Evolutionary conservation across 1,140 invertebrate species (phyloP).

Genomic region (Drosophila bocki): DNA sequence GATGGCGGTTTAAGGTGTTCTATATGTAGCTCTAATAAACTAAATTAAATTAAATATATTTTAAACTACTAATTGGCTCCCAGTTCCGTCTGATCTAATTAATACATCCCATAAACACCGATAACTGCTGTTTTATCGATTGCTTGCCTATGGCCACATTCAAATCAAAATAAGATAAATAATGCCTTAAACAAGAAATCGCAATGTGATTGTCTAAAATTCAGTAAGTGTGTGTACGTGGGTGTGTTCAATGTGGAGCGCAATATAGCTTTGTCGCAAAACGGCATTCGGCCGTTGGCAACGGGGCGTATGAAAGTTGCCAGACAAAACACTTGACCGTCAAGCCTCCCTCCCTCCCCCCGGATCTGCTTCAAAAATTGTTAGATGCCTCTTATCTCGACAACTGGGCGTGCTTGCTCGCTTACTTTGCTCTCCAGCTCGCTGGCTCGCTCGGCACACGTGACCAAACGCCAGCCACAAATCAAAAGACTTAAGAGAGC

Average conservation of each 20-base stretch:
- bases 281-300: constrained; percentile 43
- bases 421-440: constrained; percentile 14
- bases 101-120: constrained; percentile 8
- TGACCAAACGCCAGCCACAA: constrained; percentile 64
- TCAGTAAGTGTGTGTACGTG: constrained; percentile 1
- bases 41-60: background rate
- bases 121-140: constrained; percentile 24
- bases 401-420: constrained; percentile 52
- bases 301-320: constrained; percentile 47
- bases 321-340: constrained; percentile 64
- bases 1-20: constrained; percentile 8
- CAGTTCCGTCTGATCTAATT: constrained; percentile 7
- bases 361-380: constrained; percentile 17
- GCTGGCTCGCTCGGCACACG: constrained; percentile 48
- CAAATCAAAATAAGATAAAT: constrained; percentile 44
- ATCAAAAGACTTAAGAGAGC: constrained; percentile 53
- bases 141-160: constrained; percentile 7
- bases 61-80: background rate
- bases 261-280: constrained; percentile 31
- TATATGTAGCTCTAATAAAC: background rate
- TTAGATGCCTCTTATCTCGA: constrained; percentile 54
- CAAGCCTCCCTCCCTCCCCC: constrained; percentile 28
- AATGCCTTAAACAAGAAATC: constrained; percentile 29
- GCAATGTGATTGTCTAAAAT: constrained; percentile 29
- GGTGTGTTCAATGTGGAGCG: constrained; percentile 36